Evolutionary conservation across 2,888 invertebrate species (phyloP).

Genomic region (Octodonta nipae): DNA sequence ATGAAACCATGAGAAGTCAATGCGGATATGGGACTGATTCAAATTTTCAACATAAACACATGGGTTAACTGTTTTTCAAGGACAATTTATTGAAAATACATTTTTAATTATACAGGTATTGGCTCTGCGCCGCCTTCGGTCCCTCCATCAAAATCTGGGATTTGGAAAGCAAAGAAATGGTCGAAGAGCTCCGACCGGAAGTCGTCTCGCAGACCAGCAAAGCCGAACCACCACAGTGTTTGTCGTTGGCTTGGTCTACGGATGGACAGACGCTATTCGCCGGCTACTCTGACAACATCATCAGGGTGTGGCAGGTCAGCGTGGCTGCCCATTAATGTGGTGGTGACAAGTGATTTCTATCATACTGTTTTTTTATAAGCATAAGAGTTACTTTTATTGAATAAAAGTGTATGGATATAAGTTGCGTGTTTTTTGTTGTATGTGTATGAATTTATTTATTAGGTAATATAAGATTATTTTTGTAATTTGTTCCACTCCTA

Average conservation of each 20-base stretch:
- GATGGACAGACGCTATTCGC: slow-evolving; percentile 98
- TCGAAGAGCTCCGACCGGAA: slow-evolving; percentile 95
- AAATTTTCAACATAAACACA: neutral
- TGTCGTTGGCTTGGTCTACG: slow-evolving; percentile 96
- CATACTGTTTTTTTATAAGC: no score
- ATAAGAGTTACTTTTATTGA: slow-evolving; percentile 1
- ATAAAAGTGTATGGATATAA: neutral
- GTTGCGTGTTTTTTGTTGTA: neutral
- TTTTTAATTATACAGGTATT: slow-evolving; percentile 46
- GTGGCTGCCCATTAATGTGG: slow-evolving; percentile 50
- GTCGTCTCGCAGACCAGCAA: slow-evolving; percentile 64
- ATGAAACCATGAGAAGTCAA: slow-evolving; percentile 28
- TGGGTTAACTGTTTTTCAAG: no score
- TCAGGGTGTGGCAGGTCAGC: slow-evolving; percentile 97
- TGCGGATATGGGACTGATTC: slow-evolving; percentile 37
- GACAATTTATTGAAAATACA: slow-evolving; percentile 1
- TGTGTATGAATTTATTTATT: no score
- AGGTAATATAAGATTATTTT: no score
- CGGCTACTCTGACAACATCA: slow-evolving; percentile 95
- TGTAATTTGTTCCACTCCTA: no score
- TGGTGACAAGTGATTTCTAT: slow-evolving; percentile 1
- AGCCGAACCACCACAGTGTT: slow-evolving; percentile 87
- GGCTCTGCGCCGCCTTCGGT: slow-evolving; percentile 98
- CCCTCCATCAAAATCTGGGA: slow-evolving; percentile 99
- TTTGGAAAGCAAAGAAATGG: slow-evolving; percentile 97